These are phyloP conservation scores for Vanessa cardui DNA, from an alignment of 2,888 invertebrate species.

Conservation along the genomic window DNA sequence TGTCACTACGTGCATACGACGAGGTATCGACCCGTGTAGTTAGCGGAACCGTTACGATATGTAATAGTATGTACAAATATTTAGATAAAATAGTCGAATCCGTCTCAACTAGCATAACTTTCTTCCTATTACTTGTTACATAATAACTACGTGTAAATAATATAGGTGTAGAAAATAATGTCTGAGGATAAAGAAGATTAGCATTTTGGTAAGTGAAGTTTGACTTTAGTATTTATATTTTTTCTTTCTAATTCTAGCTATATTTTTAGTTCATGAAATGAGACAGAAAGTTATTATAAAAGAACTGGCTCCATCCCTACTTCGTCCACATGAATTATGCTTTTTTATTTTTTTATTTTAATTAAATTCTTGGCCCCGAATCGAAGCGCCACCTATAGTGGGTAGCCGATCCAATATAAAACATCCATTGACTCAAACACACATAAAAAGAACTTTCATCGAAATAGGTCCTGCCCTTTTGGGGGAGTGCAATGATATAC, in stretches of 20 bases:
- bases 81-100: conserved; percentile 52
- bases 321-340: too few species aligned
- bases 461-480: too few species aligned
- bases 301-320: too few species aligned
- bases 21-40: conserved; percentile 45
- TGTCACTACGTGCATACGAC: conserved; percentile 43
- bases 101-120: conserved; percentile 55
- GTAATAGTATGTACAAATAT: conserved; percentile 42
- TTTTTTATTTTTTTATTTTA: too few species aligned
- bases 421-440: too few species aligned
- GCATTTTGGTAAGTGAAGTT: conserved; percentile 40
- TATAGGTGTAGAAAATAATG: conserved; percentile 17
- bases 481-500: too few species aligned
- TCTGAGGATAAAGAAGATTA: conserved; percentile 22
- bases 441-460: too few species aligned
- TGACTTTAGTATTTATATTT: not conserved
- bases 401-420: too few species aligned
- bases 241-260: not conserved
- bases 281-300: too few species aligned
- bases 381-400: too few species aligned
- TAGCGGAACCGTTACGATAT: conserved; percentile 40
- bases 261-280: too few species aligned
- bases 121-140: conserved; percentile 40
- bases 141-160: conserved; percentile 32
- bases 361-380: too few species aligned